These are phyloP conservation scores for Macrocentrus cingulum DNA, from an alignment of 1,140 invertebrate genomes.

Conservation along the genomic window DNA sequence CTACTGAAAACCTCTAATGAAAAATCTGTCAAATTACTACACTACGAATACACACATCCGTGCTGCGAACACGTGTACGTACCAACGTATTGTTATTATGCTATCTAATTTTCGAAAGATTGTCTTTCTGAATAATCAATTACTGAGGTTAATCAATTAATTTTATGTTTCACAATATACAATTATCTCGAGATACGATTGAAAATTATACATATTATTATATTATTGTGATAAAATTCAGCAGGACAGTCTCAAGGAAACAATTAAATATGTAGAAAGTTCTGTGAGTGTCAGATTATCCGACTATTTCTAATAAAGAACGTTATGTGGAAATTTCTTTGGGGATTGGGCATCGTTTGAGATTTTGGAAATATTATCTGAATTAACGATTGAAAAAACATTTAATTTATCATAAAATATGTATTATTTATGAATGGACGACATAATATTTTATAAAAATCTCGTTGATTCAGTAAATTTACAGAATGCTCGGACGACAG, in stretches of 20 bases:
- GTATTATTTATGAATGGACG: too few species aligned
- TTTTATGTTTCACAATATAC: too few species aligned
- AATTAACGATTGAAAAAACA: too few species aligned
- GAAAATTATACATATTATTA: too few species aligned
- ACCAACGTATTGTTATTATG: conserved; percentile 55
- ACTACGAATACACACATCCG: conserved; percentile 29
- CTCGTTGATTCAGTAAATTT: conserved; percentile 27
- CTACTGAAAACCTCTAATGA: background rate
- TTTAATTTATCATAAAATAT: too few species aligned
- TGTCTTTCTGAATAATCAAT: conserved; percentile 41
- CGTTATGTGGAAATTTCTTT: conserved; percentile 52
- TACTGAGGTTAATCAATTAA: too few species aligned
- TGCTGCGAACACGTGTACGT: conserved; percentile 56
- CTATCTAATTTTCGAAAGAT: conserved; percentile 43
- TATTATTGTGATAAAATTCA: conserved; percentile 37
- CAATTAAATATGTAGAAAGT: conserved; percentile 53
- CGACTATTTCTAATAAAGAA: conserved; percentile 52
- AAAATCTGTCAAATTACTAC: background rate
- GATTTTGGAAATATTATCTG: conserved; percentile 41
- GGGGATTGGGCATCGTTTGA: conserved; percentile 42
- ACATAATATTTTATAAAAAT: too few species aligned
- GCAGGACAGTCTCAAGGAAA: conserved; percentile 45
- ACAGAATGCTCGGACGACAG: conserved; percentile 46
- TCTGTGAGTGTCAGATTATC: conserved; percentile 57
- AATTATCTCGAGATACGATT: too few species aligned